Conservation (phyloP, 1,140 invertebrate genomes). For the Nebria ingens region DNA sequence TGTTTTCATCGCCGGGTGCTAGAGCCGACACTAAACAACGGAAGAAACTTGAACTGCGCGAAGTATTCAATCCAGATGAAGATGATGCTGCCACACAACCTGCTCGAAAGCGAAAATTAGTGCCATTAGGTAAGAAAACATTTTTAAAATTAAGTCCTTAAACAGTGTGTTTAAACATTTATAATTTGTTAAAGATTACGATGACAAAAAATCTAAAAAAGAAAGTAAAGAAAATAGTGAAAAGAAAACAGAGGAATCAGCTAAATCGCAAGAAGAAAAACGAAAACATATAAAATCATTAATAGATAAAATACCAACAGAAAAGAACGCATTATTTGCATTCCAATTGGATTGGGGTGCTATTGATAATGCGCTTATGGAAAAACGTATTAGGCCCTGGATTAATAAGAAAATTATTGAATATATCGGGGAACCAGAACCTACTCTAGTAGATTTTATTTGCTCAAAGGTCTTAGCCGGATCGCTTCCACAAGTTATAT, state of each 20-base stretch:
- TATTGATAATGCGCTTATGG: slow-evolving; percentile 70
- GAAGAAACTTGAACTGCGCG: slow-evolving; percentile 56
- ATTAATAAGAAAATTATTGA: slow-evolving; percentile 99
- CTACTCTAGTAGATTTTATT: slow-evolving; percentile 97
- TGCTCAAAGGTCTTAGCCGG: slow-evolving; percentile 94
- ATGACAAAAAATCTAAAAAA: slow-evolving; percentile 50
- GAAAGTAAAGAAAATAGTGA: slow-evolving; percentile 46
- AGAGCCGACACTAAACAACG: slow-evolving; percentile 20
- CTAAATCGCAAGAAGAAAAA: slow-evolving; percentile 86
- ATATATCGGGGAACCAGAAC: slow-evolving; percentile 98
- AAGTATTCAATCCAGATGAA: slow-evolving; percentile 87
- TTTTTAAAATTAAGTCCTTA: neutral
- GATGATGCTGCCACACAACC: slow-evolving; percentile 55
- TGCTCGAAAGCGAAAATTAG: slow-evolving; percentile 69
- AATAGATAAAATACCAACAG: slow-evolving; percentile 97
- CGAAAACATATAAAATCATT: slow-evolving; percentile 90
- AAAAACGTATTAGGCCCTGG: slow-evolving; percentile 95
- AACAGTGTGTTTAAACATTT: neutral
- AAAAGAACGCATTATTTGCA: slow-evolving; percentile 89
- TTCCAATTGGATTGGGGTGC: slow-evolving; percentile 85
- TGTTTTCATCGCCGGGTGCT: slow-evolving; percentile 1
- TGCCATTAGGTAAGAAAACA: slow-evolving; percentile 63
- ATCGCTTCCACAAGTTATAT: slow-evolving; percentile 83
- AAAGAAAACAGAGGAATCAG: slow-evolving; percentile 53
- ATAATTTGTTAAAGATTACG: slow-evolving; percentile 43